phyloP scores from a whole-genome alignment of 2,888 invertebrate species.

The Adela reaumurella region DNA sequence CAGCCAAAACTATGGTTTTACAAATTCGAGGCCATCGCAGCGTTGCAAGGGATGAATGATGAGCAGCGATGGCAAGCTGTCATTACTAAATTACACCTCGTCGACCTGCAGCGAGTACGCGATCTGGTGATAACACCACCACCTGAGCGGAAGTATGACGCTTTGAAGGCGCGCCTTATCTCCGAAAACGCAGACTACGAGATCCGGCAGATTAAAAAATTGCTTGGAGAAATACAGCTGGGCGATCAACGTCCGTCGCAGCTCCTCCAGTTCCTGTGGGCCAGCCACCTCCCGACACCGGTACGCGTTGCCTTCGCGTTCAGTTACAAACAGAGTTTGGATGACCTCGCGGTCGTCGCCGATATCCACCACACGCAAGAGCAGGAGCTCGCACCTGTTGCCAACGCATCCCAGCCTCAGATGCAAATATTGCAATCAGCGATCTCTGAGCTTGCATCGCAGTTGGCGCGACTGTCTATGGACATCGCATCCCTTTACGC shows the following conservation, averaged over 20 bases:
- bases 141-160: background rate
- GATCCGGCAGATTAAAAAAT: background rate
- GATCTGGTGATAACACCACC: background rate
- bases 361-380: too few relatives aligned
- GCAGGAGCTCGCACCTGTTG: too few relatives aligned
- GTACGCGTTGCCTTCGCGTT: background rate
- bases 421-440: too few relatives aligned
- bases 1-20: background rate
- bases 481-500: too few relatives aligned
- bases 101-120: background rate
- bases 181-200: background rate
- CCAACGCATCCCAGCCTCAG: too few relatives aligned
- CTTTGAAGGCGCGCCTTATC: background rate
- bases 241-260: constrained; percentile 2
- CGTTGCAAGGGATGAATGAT: background rate
- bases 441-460: too few relatives aligned
- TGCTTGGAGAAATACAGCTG: constrained; percentile 2
- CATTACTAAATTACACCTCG: background rate
- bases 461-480: too few relatives aligned
- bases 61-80: background rate
- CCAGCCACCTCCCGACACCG: background rate
- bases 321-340: background rate
- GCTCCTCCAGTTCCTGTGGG: background rate
- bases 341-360: too few relatives aligned
- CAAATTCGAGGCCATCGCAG: background rate